A percentile compares a stretch with the other conserved stretches of the same genome.
phyloP scores from a whole-genome alignment of 2,888 invertebrate genomes.

The Iphiclides podalirius region DNA sequence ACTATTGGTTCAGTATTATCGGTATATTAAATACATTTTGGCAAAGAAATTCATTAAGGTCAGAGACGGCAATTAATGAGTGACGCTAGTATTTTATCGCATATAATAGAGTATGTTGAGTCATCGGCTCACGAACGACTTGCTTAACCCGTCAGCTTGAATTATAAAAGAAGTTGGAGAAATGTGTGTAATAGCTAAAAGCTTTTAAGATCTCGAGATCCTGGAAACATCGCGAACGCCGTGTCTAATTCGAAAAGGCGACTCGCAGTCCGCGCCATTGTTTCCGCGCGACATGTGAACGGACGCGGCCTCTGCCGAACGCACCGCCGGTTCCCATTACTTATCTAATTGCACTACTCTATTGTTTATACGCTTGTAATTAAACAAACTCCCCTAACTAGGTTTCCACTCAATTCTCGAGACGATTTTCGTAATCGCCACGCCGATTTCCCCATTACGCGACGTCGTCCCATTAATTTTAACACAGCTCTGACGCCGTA shows the following conservation, averaged over 20 bases:
- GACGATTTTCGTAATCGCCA: conserved; percentile 46
- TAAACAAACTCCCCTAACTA: conserved; percentile 63
- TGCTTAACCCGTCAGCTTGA: no score
- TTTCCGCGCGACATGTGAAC: conserved; percentile 49
- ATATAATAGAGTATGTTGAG: no score
- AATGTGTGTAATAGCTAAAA: not conserved
- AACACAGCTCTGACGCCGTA: not conserved
- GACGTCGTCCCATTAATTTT: not conserved
- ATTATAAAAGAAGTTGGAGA: no score
- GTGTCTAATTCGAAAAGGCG: conserved; percentile 24
- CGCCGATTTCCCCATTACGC: conserved; percentile 25
- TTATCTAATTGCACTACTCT: conserved; percentile 60
- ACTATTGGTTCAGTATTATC: no score
- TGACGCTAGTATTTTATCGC: no score
- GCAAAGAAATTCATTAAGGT: no score
- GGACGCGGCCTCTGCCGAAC: conserved; percentile 52
- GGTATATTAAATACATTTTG: no score
- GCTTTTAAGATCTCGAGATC: conserved; percentile 8
- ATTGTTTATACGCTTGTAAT: conserved; percentile 67
- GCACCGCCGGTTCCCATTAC: conserved; percentile 67
- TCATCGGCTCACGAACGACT: no score
- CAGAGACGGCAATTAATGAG: no score
- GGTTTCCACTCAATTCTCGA: conserved; percentile 64
- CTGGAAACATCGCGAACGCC: conserved; percentile 8
- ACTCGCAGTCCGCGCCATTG: conserved; percentile 32